These are phyloP conservation scores for Ctena decussata DNA, from an alignment of 2,888 invertebrate genomes.

Conservation along the genomic window DNA sequence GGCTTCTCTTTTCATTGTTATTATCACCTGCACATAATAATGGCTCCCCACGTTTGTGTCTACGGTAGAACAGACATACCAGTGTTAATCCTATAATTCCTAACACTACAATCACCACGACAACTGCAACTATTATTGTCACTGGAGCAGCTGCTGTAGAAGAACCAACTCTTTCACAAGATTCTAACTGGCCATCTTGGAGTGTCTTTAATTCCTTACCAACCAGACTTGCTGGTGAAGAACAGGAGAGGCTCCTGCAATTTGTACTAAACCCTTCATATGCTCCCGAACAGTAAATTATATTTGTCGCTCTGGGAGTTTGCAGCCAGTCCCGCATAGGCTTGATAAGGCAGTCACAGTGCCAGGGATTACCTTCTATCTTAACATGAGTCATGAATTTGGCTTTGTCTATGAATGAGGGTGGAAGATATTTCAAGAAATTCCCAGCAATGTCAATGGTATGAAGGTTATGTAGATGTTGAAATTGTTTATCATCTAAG, in stretches of 20 bases:
- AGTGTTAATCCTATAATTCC: constrained; percentile 67
- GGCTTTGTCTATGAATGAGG: constrained; percentile 60
- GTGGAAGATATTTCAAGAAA: constrained; percentile 69
- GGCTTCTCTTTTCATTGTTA: constrained; percentile 17
- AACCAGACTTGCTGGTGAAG: constrained; percentile 58
- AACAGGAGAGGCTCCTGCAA: constrained; percentile 70
- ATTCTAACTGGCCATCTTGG: constrained; percentile 56
- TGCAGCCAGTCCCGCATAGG: constrained; percentile 76
- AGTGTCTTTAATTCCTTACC: constrained; percentile 60
- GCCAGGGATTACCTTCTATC: constrained; percentile 77
- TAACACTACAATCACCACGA: constrained; percentile 64
- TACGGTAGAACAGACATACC: constrained; percentile 66
- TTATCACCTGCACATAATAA: constrained; percentile 36
- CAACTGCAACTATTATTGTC: constrained; percentile 47
- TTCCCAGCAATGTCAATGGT: constrained; percentile 78
- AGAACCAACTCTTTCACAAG: constrained; percentile 40
- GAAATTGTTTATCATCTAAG: constrained; percentile 64
- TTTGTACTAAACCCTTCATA: constrained; percentile 29
- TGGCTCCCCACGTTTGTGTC: constrained; percentile 60
- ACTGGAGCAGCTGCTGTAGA: constrained; percentile 24
- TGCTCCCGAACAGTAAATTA: constrained; percentile 52
- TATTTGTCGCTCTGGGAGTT: constrained; percentile 25
- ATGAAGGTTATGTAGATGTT: constrained; percentile 61
- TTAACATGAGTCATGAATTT: constrained; percentile 59
- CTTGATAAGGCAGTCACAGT: constrained; percentile 78